phyloP scores from a whole-genome alignment of 2,888 invertebrate genomes.

The Hermaeophaga mercurialis region DNA sequence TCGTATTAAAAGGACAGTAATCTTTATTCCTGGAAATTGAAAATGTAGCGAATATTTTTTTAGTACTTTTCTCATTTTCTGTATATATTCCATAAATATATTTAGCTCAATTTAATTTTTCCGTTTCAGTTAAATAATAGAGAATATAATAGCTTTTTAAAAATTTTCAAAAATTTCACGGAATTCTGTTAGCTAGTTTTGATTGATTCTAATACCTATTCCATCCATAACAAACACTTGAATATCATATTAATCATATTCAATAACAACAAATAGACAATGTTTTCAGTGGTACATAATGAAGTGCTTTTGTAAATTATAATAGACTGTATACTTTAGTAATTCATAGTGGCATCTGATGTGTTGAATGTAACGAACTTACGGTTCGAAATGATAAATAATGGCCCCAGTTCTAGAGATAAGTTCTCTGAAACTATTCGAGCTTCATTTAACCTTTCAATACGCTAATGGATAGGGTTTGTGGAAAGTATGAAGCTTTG shows the following conservation, averaged over 20 bases:
- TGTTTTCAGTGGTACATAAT: background rate
- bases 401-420: slow-evolving; percentile 3
- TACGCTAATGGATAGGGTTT: background rate
- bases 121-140: no score
- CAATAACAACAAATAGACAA: slow-evolving; percentile 1
- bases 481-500: background rate
- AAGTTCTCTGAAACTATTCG: slow-evolving; percentile 10
- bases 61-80: no score
- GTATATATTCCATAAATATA: no score
- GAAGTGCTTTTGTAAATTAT: slow-evolving; percentile 6
- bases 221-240: background rate
- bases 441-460: slow-evolving; percentile 15
- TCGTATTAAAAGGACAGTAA: no score
- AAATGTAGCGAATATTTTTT: no score
- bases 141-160: no score
- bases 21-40: no score
- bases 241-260: slow-evolving; percentile 6
- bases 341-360: slow-evolving; percentile 8
- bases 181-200: background rate
- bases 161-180: no score
- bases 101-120: no score
- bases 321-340: background rate
- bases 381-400: slow-evolving; percentile 4
- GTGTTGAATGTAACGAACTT: slow-evolving; percentile 6
- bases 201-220: background rate